Evolutionary conservation across 2,888 invertebrate species (phyloP).

Genomic region (Yponomeuta malinellus): DNA sequence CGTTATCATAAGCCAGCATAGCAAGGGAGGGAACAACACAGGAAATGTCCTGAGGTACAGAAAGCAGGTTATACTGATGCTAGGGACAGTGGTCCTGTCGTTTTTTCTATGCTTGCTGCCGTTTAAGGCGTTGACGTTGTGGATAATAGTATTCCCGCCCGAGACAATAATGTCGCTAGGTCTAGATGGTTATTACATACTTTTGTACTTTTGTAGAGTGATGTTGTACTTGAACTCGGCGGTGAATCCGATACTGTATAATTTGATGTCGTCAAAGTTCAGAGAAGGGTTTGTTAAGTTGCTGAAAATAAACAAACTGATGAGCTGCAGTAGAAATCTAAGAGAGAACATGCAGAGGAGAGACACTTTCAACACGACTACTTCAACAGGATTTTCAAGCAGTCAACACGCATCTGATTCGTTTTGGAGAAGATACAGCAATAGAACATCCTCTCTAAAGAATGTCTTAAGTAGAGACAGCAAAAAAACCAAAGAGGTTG

Average conservation of each 20-base stretch:
- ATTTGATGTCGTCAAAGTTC: conserved; percentile 94
- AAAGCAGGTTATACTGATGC: conserved; percentile 90
- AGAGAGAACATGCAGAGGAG: conserved; percentile 77
- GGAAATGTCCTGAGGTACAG: conserved; percentile 82
- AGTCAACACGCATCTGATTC: conserved; percentile 77
- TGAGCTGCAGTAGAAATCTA: conserved; percentile 58
- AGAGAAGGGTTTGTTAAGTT: conserved; percentile 85
- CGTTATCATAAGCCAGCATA: conserved; percentile 79
- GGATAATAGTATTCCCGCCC: conserved; percentile 87
- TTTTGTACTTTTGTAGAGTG: conserved; percentile 89
- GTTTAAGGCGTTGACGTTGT: conserved; percentile 90
- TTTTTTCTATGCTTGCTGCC: conserved; percentile 94
- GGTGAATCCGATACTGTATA: conserved; percentile 93
- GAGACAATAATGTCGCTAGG: conserved; percentile 82
- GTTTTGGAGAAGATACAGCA: conserved; percentile 79
- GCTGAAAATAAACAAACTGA: conserved; percentile 66
- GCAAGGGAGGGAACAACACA: conserved; percentile 56
- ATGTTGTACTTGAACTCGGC: conserved; percentile 94
- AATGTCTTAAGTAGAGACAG: conserved; percentile 53
- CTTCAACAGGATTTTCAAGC: conserved; percentile 76
- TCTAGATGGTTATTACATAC: conserved; percentile 86
- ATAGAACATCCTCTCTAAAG: conserved; percentile 61
- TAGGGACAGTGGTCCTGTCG: conserved; percentile 91
- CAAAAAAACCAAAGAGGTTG: conserved; percentile 49
- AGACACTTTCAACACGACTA: conserved; percentile 80